Base-by-base conservation (phyloP, 37 sponge, comb jelly and placozoan species). In the Aplysina aerophoba region DNA sequence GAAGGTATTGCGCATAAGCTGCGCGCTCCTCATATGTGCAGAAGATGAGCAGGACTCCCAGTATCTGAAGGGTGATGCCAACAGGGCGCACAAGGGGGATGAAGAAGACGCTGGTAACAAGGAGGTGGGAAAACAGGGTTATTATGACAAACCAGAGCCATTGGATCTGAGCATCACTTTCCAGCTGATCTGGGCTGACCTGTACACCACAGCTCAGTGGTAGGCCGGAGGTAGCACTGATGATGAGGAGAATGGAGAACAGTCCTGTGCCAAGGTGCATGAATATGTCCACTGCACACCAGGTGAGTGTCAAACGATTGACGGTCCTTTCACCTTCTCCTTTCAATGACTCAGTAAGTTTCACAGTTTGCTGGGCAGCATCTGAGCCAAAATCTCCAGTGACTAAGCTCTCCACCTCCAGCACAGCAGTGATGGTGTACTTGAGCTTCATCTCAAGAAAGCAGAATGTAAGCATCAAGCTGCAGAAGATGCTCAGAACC, bases 391-490 rank as follows among this genome's bases (percentile, higher is more conserved):
- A 44, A 8, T 75, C 54, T n/a, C 24, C 54, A 24, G 54, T 25
- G 22, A 40, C n/a, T 16, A 75, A 44, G 25, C 13, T 14, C 15
- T 75, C 78, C 12, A 54, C 78, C 21, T 75, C 40, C 22, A 31
- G 16, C 20, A 75, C 41, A 15, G 38, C 44, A 1, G 78, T 25
- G 54, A 75, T 41, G 53, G 38, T 39, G 24, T 40, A 75, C 54
- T 75, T 75, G 1, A 75, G 44, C 25, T 75, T 75, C 25, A 75
- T n/a, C 12, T 75, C 78, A 75, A 75, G 38, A 44, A 75, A 75
- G 25, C 37, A 75, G 78, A 75, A 53, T 5, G 78, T 21, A 19
- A 75, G 38, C 78, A 75, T 75, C n/a, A 75, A 44, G 20, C 78
- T 44, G 25, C 78, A 40, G 12, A 75, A 75, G 1, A 31, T 41